phyloP scores from a whole-genome alignment of 37 sponge, comb jelly and placozoan genomes.

The Lycopodina hypogea region DNA sequence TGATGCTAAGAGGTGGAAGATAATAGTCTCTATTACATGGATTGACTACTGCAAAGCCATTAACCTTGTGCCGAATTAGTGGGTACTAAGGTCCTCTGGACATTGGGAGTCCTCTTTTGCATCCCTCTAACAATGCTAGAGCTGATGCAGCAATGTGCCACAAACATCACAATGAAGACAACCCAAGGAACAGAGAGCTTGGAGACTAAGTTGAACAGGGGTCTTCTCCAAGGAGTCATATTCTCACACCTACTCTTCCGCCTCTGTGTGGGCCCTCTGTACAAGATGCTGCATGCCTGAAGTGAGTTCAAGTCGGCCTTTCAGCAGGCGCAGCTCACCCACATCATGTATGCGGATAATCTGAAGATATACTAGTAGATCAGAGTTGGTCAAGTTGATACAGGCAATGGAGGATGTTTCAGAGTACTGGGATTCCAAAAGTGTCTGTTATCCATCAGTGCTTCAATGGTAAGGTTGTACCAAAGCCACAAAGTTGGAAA shows the following conservation, averaged over 20 bases:
- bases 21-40: background rate
- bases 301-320: background rate
- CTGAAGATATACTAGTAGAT: background rate
- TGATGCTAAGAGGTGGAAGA: background rate
- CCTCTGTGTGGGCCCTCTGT: slow-evolving; percentile 2
- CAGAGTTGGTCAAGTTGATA: background rate
- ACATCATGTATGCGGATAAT: background rate
- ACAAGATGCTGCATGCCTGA: background rate
- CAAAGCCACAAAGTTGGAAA: background rate
- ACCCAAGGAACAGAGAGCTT: background rate
- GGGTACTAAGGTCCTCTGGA: background rate
- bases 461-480: background rate
- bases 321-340: background rate
- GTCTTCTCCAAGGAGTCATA: slow-evolving; percentile 40
- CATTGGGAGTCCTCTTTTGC: background rate
- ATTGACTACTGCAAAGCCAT: background rate
- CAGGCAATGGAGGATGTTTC: background rate
- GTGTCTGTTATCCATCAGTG: too few species aligned
- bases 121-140: background rate
- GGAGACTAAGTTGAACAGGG: background rate
- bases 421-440: background rate
- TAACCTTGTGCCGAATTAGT: background rate
- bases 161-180: background rate
- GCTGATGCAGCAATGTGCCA: background rate
- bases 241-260: slow-evolving; percentile 29